phyloP scores from a whole-genome alignment of 1,140 invertebrate genomes.

The Aphaenogaster rudis region DNA sequence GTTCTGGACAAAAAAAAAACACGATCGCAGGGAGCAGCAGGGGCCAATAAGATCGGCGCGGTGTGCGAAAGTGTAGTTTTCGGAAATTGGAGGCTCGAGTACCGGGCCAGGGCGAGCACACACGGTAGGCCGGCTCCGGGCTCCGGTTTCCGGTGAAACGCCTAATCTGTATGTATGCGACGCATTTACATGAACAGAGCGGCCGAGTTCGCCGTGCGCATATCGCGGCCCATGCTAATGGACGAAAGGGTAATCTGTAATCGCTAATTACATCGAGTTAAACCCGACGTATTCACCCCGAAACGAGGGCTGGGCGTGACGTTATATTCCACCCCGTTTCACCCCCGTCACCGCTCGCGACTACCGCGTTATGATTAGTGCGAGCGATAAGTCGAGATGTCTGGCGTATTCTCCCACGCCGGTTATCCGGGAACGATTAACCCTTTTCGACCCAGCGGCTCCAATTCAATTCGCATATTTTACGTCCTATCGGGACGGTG shows the following conservation, averaged over 20 bases:
- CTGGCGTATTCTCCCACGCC: slow-evolving; percentile 75
- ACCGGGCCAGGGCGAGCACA: background rate
- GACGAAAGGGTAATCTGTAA: slow-evolving; percentile 80
- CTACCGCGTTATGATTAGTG: slow-evolving; percentile 76
- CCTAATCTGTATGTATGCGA: slow-evolving; percentile 67
- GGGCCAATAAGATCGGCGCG: background rate
- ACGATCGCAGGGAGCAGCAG: background rate
- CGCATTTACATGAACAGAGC: slow-evolving; percentile 63
- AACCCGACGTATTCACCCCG: slow-evolving; percentile 78
- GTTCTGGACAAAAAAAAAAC: background rate
- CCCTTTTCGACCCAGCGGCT: slow-evolving; percentile 52
- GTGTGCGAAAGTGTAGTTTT: slow-evolving; percentile 10
- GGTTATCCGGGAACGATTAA: slow-evolving; percentile 76
- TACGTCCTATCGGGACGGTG: slow-evolving; percentile 21
- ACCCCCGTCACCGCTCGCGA: background rate
- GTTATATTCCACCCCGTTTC: slow-evolving; percentile 65
- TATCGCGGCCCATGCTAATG: slow-evolving; percentile 75
- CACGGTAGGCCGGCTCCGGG: background rate
- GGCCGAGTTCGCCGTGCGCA: slow-evolving; percentile 52
- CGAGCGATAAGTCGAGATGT: slow-evolving; percentile 78
- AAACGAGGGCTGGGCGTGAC: slow-evolving; percentile 72
- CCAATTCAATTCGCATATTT: slow-evolving; percentile 58
- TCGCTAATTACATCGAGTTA: slow-evolving; percentile 81
- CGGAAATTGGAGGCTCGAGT: slow-evolving; percentile 9
- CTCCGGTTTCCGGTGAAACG: slow-evolving; percentile 46